Percentiles rank a stretch among this genome's conserved stretches.
phyloP scores from a whole-genome alignment of 1,140 invertebrate species.

The Chironomus tepperi region DNA sequence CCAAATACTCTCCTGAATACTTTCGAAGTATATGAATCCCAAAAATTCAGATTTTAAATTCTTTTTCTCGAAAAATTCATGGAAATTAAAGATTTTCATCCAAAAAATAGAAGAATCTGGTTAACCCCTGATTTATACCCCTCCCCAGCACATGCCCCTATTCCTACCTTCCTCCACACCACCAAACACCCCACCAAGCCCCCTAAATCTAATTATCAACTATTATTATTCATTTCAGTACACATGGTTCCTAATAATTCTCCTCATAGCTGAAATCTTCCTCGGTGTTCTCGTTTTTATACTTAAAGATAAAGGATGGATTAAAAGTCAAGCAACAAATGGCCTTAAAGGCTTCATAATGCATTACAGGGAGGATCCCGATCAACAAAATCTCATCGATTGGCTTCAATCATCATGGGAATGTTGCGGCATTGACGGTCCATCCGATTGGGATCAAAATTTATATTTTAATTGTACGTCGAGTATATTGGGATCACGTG shows the following conservation, averaged over 20 bases:
- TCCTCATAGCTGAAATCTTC: slow-evolving; percentile 84
- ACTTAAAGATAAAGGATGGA: slow-evolving; percentile 84
- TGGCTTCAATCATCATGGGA: slow-evolving; percentile 99
- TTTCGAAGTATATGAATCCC: too few species aligned
- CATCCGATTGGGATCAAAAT: slow-evolving; percentile 93
- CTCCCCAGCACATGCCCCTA: too few species aligned
- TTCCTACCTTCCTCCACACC: too few species aligned
- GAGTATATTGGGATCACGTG: slow-evolving; percentile 76
- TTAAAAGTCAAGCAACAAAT: slow-evolving; percentile 83
- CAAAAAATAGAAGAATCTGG: too few species aligned
- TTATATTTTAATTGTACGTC: slow-evolving; percentile 97
- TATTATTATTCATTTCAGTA: slow-evolving; percentile 85
- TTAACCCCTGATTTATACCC: too few species aligned
- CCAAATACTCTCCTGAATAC: too few species aligned
- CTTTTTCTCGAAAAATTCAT: too few species aligned
- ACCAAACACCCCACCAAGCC: neutral
- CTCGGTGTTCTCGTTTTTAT: slow-evolving; percentile 87
- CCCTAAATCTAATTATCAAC: too few species aligned
- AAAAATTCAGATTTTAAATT: too few species aligned
- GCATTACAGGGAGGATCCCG: slow-evolving; percentile 93
- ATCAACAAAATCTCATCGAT: slow-evolving; percentile 96
- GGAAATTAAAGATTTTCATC: too few species aligned
- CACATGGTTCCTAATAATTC: slow-evolving; percentile 81
- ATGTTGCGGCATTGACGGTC: slow-evolving; percentile 92
- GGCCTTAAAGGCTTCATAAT: slow-evolving; percentile 90